Percentiles rank a stretch among this genome's conserved stretches.
Evolutionary conservation across 2,888 invertebrate genomes (phyloP).

Genomic region (Nasonovia ribisnigri): DNA sequence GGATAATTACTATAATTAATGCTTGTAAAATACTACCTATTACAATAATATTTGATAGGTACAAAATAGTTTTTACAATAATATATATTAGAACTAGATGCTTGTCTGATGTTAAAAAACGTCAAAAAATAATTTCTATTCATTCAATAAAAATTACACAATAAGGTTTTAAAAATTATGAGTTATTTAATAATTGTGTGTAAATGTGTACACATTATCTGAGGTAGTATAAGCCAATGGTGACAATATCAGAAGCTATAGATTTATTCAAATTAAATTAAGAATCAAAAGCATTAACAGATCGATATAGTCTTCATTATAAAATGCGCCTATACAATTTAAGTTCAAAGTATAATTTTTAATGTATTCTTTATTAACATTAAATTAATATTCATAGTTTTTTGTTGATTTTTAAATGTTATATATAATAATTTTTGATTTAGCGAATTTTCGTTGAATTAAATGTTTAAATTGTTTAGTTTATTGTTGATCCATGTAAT

Average conservation of each 20-base stretch:
- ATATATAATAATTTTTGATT: not conserved
- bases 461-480: not conserved
- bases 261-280: not conserved
- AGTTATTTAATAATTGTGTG: not conserved
- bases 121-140: not conserved
- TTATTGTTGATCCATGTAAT: not conserved
- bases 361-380: not conserved
- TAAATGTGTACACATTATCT: not conserved
- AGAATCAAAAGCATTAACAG: not conserved
- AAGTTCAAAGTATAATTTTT: not conserved
- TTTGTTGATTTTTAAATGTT: not conserved
- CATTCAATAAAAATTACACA: not conserved
- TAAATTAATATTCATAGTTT: not conserved
- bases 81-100: not conserved
- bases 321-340: not conserved
- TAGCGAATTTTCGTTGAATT: not conserved
- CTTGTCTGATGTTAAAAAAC: not conserved
- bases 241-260: not conserved
- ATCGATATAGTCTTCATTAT: not conserved
- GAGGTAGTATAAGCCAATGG: not conserved
- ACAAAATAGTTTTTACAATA: no score
- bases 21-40: not conserved
- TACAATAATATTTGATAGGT: no score
- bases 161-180: not conserved
- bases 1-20: not conserved